Base-by-base conservation (phyloP, 2,797 vertebrate genomes). In the Sebastes melanostomus region DNA sequence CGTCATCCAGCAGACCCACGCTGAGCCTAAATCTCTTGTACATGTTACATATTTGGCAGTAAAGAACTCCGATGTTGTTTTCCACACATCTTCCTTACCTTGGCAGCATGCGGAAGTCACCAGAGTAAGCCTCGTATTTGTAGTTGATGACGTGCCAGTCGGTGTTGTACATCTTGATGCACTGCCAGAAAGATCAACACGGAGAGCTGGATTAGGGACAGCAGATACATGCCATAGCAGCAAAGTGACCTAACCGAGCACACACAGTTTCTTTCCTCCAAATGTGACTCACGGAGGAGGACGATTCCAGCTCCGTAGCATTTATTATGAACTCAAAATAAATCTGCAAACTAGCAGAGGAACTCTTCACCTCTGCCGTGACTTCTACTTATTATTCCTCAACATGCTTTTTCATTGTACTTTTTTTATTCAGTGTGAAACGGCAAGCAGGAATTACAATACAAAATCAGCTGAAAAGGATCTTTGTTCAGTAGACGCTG, bases 91-190 rank as follows among this genome's bases (percentile, higher is more conserved):
- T 8, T 66, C 4, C 96, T 96, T 95, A 99, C 98, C 97, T 97
- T 1, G 98, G 98, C 92, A 99, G 93, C 94, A 96, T 97, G 85
- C 98, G 96, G 92, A 99, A 99, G 93, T 99, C 98, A 16, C 98
- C 98, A 0, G 98, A 98, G 92, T 98, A 99, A 58, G 97, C 97
- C 89, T 99, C 98, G 18, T 99, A 99, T 86, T 99, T 99, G 95
- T 98, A 99, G 96, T 96, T 98, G 88, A 99, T 96, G 42, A 98
- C 95, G 0, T 97, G 95, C 98, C 98, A 99, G 93, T 98, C 97
- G 1, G 96, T 98, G 94, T 97, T 98, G 93, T 99, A 98, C 90
- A 96, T 97, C 95, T 96, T 98, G 95, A 99, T 99, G 93, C 98
- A 99, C 98, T 99, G 96, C 79, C 93, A 95, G 92, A 90, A 78